Percentiles rank a stretch among this genome's conserved stretches.
These are phyloP conservation scores for Maniola hyperantus DNA, from an alignment of 2,888 invertebrate genomes.

Conservation along the genomic window DNA sequence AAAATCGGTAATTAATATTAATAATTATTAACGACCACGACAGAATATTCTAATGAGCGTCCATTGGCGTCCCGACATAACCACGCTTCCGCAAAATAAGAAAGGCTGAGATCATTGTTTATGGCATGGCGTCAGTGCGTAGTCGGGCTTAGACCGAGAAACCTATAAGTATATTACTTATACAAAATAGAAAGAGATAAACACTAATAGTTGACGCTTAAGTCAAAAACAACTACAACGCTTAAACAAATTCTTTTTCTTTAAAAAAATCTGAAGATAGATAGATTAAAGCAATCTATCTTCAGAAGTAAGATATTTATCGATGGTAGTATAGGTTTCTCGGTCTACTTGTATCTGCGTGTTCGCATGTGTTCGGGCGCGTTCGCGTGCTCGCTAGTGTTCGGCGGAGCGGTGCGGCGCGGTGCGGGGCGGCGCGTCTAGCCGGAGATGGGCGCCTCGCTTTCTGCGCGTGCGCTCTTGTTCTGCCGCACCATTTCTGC, in stretches of 20 bases:
- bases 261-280: too few relatives aligned
- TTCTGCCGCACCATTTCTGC: constrained; percentile 96
- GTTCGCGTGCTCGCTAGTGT: constrained; percentile 5
- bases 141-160: constrained; percentile 12
- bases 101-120: constrained; percentile 26
- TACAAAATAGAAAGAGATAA: neutral
- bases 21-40: neutral
- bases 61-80: constrained; percentile 2
- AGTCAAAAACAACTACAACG: neutral
- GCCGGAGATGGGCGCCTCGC: constrained; percentile 84
- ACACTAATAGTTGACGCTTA: neutral
- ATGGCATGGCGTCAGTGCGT: constrained; percentile 19
- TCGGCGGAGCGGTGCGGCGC: constrained; percentile 18
- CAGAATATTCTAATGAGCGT: neutral
- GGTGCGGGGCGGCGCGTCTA: constrained; percentile 42
- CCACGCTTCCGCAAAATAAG: constrained; percentile 26
- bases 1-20: neutral
- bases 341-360: neutral
- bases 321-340: neutral
- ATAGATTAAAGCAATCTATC: too few relatives aligned
- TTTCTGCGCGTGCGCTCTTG: constrained; percentile 87
- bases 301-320: neutral
- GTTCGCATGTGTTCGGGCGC: neutral
- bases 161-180: constrained; percentile 3
- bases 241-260: too few relatives aligned